Evolutionary conservation across 1,140 invertebrate species (phyloP).

Genomic region (Phymastichus coffea): DNA sequence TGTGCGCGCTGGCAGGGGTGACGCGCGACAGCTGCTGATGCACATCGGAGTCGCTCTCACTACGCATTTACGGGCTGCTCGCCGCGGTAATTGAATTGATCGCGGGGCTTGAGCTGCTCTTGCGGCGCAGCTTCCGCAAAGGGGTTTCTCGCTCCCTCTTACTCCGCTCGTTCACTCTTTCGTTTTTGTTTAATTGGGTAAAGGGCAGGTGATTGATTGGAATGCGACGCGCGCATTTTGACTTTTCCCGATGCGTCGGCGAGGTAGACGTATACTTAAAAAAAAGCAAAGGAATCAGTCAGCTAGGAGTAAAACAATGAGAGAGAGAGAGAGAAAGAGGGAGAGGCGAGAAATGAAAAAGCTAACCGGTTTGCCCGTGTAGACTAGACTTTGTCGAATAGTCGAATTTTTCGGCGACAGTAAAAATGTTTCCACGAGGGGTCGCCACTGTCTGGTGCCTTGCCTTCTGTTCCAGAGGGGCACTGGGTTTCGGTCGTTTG

Average conservation of each 20-base stretch:
- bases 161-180: too few species aligned
- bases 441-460: slow-evolving; percentile 15
- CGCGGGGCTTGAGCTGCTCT: slow-evolving; percentile 48
- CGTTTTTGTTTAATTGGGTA: too few species aligned
- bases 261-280: too few species aligned
- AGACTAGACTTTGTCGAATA: background rate
- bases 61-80: slow-evolving; percentile 4
- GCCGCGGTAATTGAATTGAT: background rate
- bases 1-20: slow-evolving; percentile 21
- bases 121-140: background rate
- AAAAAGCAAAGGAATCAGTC: background rate
- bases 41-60: slow-evolving; percentile 36
- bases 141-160: too few species aligned
- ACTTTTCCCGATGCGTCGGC: too few species aligned
- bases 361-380: slow-evolving; percentile 17
- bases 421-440: slow-evolving; percentile 15
- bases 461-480: background rate
- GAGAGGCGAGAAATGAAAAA: background rate
- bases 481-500: too few species aligned
- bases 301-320: background rate
- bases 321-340: background rate
- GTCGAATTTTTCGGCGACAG: background rate
- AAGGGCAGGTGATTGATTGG: background rate
- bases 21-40: slow-evolving; percentile 42
- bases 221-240: background rate